Base-by-base conservation (phyloP, 2,113 vertebrate species). In the Spea bombifrons region DNA sequence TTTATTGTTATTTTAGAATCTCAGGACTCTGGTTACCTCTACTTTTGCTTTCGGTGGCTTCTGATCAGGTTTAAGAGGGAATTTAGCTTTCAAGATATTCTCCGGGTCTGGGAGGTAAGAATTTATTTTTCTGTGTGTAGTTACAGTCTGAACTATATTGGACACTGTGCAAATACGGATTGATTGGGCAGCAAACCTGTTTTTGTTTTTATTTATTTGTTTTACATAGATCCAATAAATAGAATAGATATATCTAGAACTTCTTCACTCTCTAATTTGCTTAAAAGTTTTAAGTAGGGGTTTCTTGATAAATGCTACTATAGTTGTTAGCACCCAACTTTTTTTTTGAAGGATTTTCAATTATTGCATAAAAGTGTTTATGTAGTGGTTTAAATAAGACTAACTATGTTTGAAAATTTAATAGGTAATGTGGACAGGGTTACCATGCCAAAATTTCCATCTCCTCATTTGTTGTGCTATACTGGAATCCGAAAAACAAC, bases 41-140 rank as follows among this genome's bases (percentile, higher is more conserved):
- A 99, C 81, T 99, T 99, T 91, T 99, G 97, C 85, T 99, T 99
- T 89, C 95, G 97, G 44, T 99, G 97, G 97, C 88, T 99, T 84
- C 89, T 99, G 86, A 99, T 99, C 87, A 91, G 94, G 85, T 99
- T 99, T 83, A 99, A 99, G 90, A 94, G 97, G 83, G 97, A 99
- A 85, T 95, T 99, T 81, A 94, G 90, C 86, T 99, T 98, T 91
- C 94, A 94, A 87, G 96, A 98, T 81, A 95, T 97, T 83, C 94
- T 99, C 81, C 93, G 96, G 55, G 91, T 99, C 61, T 99, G 97
- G 97, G 97, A 99, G 96, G 97, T 99, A 86, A 91, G 94, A 83
- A 8, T 61, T 1, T 15, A n/a, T 61, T 8, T 61, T 5, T 61
- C 15, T 5, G 30, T 30, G 2, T 30, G 30, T 30, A 30, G 30